Evolutionary conservation across 92 coral and sea anemone species (phyloP), one percentile per base, ranked within the genome.

Genomic region (Palythoa heliodiscus): DNA sequence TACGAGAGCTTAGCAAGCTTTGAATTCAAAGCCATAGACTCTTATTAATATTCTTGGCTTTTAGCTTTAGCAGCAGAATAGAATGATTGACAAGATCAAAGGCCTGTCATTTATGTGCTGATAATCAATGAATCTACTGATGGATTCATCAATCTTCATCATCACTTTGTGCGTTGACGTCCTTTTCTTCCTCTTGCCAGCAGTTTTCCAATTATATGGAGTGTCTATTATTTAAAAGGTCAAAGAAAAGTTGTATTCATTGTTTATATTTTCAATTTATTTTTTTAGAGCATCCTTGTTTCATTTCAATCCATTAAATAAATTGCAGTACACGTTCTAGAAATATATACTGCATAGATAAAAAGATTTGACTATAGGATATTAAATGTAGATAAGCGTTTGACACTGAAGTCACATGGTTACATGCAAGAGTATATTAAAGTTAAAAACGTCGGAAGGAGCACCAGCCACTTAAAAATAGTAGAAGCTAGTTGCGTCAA

Each of bases 121-220:
- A 61, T 76, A 76, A 5, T 76, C 81, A 12, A 76, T 76, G 64
- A 76, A 76, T 76, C 68, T 61, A n/a, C 24, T 20, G 68, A 61
- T 61, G 68, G 68, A 61, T 19, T 61, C 68, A 61, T 61, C 68
- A 4, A 70, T 70, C 52, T 70, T 70, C 50, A 70, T 20, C 75
- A 38, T 70, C 20, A 70, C 52, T 35, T 70, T 52, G n/a, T 70
- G 75, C 29, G 75, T 35, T 40, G 50, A 35, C 19, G 8, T 70
- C n/a, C 75, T 70, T 70, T 70, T 70, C 75, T 37, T 70, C 50
- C 52, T 70, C 73, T 69, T 69, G 73, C 73, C 19, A 24, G 73
- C 73, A 25, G 47, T 69, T 69, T 25, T 69, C 43, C 25, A 15
- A 69, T 24, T 57, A 69, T 16, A 25, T 69, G 47, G 14, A 68